phyloP scores from a whole-genome alignment of 2,113 vertebrate genomes.

The Odocoileus hemionus region DNA sequence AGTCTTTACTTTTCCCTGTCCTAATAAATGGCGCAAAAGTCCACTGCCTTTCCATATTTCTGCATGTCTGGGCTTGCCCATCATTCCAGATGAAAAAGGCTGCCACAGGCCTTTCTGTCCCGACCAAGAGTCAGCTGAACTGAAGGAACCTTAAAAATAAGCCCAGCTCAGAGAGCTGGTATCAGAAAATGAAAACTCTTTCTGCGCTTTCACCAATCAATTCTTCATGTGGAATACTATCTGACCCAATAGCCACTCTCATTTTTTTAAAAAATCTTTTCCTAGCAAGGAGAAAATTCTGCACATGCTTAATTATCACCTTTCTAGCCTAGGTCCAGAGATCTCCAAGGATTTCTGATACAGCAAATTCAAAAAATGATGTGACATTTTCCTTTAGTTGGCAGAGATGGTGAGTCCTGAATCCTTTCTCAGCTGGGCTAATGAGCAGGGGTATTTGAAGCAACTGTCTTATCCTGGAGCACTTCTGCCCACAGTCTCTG shows the following conservation, averaged over 20 bases:
- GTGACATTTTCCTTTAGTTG: slow-evolving; percentile 17
- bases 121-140: neutral
- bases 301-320: slow-evolving; percentile 28
- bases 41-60: neutral
- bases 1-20: neutral
- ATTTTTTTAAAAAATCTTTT: neutral
- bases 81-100: neutral
- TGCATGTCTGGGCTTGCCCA: neutral
- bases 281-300: slow-evolving; percentile 24
- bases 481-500: neutral
- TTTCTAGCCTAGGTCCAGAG: slow-evolving; percentile 18
- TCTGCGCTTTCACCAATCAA: neutral
- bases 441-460: neutral
- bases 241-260: neutral
- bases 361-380: slow-evolving; percentile 1
- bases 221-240: neutral
- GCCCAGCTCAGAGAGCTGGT: neutral
- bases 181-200: slow-evolving; percentile 33
- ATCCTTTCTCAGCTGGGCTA: neutral
- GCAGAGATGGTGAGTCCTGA: neutral
- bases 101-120: neutral
- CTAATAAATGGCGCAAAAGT: neutral
- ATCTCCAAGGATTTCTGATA: slow-evolving; percentile 13
- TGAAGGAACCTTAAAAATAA: neutral
- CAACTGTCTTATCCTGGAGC: neutral